Evolutionary conservation across 2,113 vertebrate genomes (phyloP).

Genomic region (Clarias magur): DNA sequence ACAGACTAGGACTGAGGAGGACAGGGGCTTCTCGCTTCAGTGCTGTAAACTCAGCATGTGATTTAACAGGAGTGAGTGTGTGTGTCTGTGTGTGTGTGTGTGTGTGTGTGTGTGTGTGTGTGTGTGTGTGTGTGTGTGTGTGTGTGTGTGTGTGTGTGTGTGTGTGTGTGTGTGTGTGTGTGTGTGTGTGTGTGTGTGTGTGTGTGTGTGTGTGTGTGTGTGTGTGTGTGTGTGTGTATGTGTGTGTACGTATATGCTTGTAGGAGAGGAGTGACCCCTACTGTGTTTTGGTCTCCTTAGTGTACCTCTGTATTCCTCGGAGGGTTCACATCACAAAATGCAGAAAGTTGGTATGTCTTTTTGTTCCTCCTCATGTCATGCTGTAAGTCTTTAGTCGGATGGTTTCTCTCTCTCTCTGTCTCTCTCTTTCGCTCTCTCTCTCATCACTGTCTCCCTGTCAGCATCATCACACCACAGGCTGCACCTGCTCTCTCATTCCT

Average conservation of each 20-base stretch:
- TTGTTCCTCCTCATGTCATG: constrained; percentile 76
- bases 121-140: constrained; percentile 2
- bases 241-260: not conserved
- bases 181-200: not conserved
- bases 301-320: constrained; percentile 78
- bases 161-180: constrained; percentile 5
- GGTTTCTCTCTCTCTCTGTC: constrained; percentile 50
- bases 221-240: constrained; percentile 3
- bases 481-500: constrained; percentile 89
- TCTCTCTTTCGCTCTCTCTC: constrained; percentile 42
- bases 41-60: not conserved
- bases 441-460: constrained; percentile 78
- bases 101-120: not conserved
- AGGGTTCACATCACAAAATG: constrained; percentile 81
- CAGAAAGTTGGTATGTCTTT: constrained; percentile 75
- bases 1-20: not conserved
- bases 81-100: constrained; percentile 4
- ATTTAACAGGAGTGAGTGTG: not conserved
- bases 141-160: constrained; percentile 6
- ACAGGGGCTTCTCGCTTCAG: not conserved
- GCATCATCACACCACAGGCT: constrained; percentile 83
- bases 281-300: constrained; percentile 72
- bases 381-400: constrained; percentile 73
- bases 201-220: not conserved
- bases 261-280: constrained; percentile 67